Base-by-base conservation (phyloP, 2,797 vertebrate genomes). In the Hoplostethus mediterraneus region DNA sequence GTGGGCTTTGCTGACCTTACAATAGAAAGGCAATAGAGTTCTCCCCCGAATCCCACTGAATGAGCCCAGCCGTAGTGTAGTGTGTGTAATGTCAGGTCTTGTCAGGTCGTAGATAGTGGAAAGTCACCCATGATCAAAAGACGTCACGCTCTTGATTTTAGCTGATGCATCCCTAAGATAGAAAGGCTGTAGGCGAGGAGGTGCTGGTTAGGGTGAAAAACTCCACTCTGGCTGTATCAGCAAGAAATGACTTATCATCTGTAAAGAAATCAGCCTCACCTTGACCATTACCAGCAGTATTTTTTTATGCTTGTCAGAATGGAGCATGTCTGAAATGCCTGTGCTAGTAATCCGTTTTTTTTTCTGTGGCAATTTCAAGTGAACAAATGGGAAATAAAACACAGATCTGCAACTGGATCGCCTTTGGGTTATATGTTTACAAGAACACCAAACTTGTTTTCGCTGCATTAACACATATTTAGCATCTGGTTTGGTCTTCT, bases 1-100 rank as follows among this genome's bases (percentile, higher is more conserved):
- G 12, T 51, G 59, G 51, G 57, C 42, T 82, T 73, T 57, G 54
- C 71, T 81, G 77, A 80, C 65, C 65, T 80, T 61, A 51, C 21
- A 40, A 40, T 49, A 36, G 11, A 52, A 12, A 13, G 25, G 6
- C 28, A 52, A 25, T 9, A 25, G 60, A 40, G 44, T 63, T 71
- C 51, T 63, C 45, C 3, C 6, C n/a, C 11, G 2, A 28, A 48
- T 21, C 2, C 31, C n/a, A 17, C 16, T 45, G 48, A 59, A 40
- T 3, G 25, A 73, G 52, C 72, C 45, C 33, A 59, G 9, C 47
- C 2, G 8, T 0, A 5, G 53, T 58, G 3, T 8, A 16, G 31
- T 36, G 12, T 71, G 48, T 71, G 76, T 73, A 68, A 64, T 2
- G 4, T 70, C 59, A 76, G 55, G 42, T 33, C n/a, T n/a, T 40